phyloP scores from a whole-genome alignment of 2,113 vertebrate genomes.

The Tinamus guttatus region DNA sequence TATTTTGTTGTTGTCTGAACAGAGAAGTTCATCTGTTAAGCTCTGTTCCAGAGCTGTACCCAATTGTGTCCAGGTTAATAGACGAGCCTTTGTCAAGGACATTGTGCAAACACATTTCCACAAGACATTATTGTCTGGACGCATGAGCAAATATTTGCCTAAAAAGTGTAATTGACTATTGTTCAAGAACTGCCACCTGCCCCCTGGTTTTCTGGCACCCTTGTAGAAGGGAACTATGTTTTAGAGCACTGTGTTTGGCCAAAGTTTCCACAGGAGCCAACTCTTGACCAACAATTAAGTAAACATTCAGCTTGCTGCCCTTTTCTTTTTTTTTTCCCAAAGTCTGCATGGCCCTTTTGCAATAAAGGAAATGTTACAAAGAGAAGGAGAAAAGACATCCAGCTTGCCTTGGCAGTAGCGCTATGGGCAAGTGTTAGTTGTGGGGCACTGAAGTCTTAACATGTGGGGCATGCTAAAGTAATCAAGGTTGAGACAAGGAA shows the following conservation, averaged over 20 bases:
- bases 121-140: constrained; percentile 50
- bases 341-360: not conserved
- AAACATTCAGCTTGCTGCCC: constrained; percentile 37
- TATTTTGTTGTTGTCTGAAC: not conserved
- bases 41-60: constrained; percentile 3
- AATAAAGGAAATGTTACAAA: constrained; percentile 8
- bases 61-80: constrained; percentile 12
- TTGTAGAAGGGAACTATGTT: not conserved
- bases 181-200: constrained; percentile 57
- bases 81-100: constrained; percentile 33
- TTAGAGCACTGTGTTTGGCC: constrained; percentile 1
- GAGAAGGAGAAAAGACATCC: not conserved
- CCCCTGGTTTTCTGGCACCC: constrained; percentile 27
- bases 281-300: constrained; percentile 17
- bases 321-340: not conserved
- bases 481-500: not conserved
- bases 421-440: fast-evolving
- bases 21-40: not conserved
- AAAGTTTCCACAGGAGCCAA: constrained; percentile 7
- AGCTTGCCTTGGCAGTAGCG: not conserved
- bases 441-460: not conserved
- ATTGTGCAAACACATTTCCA: constrained; percentile 62
- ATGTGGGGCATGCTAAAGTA: not conserved
- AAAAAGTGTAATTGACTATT: constrained; percentile 37
- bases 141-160: constrained; percentile 47